phyloP scores from a whole-genome alignment of 2,113 vertebrate species.

The Tachuris rubrigastra region DNA sequence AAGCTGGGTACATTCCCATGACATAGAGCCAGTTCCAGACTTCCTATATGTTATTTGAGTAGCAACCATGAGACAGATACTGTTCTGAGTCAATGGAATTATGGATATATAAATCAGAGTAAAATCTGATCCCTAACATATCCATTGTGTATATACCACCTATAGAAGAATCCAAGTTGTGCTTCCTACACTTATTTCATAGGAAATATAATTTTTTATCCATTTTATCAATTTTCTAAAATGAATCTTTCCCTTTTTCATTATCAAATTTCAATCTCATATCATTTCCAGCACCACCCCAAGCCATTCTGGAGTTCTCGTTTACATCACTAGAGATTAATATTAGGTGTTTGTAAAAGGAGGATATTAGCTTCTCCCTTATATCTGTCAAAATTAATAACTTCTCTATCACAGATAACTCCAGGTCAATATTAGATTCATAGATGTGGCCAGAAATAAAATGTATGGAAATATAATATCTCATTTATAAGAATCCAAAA shows the following conservation, averaged over 20 bases:
- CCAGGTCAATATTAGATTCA: conserved; percentile 83
- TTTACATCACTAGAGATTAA: conserved; percentile 81
- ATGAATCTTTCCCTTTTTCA: conserved; percentile 77
- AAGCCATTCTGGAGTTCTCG: conserved; percentile 58
- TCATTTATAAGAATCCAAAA: conserved; percentile 77
- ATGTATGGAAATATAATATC: conserved; percentile 81
- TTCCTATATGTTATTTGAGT: background rate
- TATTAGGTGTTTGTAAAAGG: conserved; percentile 83
- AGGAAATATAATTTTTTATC: conserved; percentile 65
- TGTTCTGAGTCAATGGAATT: background rate
- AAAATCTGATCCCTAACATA: background rate
- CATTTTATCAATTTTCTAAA: conserved; percentile 72
- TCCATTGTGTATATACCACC: background rate
- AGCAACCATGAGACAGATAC: background rate
- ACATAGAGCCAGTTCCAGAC: background rate
- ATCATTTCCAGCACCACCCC: conserved; percentile 69
- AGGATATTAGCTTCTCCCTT: conserved; percentile 85
- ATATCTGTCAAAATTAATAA: conserved; percentile 87
- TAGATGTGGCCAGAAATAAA: conserved; percentile 80
- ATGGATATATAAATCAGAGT: background rate
- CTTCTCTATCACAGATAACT: conserved; percentile 83
- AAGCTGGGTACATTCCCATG: background rate
- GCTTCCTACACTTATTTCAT: conserved; percentile 48
- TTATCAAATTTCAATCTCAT: conserved; percentile 76
- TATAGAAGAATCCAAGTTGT: conserved; percentile 9